Conservation (phyloP, 2,888 invertebrate species). For the Polietes domitor region DNA sequence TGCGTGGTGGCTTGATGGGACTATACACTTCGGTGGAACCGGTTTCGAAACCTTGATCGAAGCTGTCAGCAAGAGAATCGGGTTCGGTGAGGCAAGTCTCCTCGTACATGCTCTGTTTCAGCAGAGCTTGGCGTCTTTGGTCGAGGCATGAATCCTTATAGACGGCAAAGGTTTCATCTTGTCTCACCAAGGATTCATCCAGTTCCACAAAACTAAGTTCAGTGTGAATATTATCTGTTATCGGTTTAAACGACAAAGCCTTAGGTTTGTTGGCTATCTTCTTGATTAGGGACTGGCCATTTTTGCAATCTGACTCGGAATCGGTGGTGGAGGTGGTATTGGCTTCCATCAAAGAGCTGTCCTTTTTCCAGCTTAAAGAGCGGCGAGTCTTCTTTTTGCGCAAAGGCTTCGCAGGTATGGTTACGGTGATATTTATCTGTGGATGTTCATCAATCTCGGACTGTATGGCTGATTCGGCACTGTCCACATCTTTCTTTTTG, state of each 20-base stretch:
- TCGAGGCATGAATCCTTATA: conserved; percentile 62
- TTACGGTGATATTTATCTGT: too few species aligned
- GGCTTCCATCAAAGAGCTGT: conserved; percentile 74
- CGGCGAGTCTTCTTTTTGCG: conserved; percentile 78
- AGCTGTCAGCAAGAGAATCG: conserved; percentile 69
- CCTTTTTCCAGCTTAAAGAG: conserved; percentile 76
- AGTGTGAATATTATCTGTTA: background rate
- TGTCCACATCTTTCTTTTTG: too few species aligned
- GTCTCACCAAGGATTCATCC: conserved; percentile 72
- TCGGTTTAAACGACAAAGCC: background rate
- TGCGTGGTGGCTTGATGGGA: too few species aligned
- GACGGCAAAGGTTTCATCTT: conserved; percentile 70
- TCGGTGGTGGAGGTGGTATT: conserved; percentile 71
- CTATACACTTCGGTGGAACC: conserved; percentile 76
- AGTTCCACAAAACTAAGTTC: conserved; percentile 69
- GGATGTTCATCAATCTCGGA: too few species aligned
- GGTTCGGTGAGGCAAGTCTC: conserved; percentile 31
- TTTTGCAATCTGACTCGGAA: conserved; percentile 74
- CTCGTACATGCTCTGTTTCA: background rate
- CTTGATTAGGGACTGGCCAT: background rate
- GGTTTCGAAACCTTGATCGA: conserved; percentile 78
- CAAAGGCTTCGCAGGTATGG: conserved; percentile 68
- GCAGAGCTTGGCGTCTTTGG: background rate
- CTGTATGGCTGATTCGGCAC: too few species aligned
- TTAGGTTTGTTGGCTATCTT: background rate